These are phyloP conservation scores for Lycopodina hypogea DNA, from an alignment of 37 sponge, comb jelly and placozoan species.

Conservation along the genomic window DNA sequence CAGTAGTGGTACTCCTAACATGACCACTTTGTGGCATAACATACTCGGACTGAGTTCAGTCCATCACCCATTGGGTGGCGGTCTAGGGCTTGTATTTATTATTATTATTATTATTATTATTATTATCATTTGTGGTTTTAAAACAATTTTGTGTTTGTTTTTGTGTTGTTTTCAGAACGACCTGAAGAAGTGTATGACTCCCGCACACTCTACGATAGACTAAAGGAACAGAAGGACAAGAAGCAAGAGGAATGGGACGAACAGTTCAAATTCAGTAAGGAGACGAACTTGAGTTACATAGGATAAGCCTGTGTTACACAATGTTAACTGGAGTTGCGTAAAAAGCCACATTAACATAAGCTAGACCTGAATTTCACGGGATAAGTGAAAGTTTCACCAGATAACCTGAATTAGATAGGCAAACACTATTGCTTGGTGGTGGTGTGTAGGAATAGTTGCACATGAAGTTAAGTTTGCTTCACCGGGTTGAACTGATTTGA, in stretches of 20 bases:
- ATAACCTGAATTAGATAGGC: no score
- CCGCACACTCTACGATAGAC: constrained; percentile 70
- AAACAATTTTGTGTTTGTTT: not conserved
- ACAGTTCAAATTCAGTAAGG: constrained; percentile 86
- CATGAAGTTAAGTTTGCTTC: no score
- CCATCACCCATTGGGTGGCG: no score
- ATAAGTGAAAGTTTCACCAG: no score
- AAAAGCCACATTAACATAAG: not conserved
- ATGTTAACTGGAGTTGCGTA: not conserved
- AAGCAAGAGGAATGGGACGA: constrained; percentile 79
- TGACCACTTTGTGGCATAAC: no score
- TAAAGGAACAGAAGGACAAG: constrained; percentile 77
- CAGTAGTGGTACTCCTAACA: no score
- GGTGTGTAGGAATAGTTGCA: no score
- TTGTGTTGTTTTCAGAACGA: constrained; percentile 44
- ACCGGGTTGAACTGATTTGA: no score
- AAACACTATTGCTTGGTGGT: no score
- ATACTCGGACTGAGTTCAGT: no score
- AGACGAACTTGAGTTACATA: not conserved
- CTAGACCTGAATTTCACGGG: no score
- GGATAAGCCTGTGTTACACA: constrained; percentile 9
- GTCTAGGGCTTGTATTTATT: no score
- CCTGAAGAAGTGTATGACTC: constrained; percentile 72
- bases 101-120: not conserved
- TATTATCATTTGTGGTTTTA: not conserved